Evolutionary conservation across 1,140 invertebrate species (phyloP), one percentile per base, ranked within the genome.

Genomic region (Vanessa atalanta): DNA sequence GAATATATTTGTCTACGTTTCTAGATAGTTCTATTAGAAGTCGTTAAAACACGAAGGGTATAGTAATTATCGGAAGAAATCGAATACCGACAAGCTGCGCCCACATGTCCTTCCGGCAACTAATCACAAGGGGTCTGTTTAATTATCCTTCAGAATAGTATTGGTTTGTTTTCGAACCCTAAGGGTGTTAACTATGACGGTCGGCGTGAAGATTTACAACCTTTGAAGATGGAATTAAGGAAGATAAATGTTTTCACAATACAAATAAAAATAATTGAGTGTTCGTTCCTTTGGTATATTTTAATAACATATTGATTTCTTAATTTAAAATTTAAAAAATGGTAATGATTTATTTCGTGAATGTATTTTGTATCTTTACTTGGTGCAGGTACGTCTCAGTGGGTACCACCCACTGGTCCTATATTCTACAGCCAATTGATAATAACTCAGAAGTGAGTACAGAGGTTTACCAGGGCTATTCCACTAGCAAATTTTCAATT

Each of bases 51-150:
- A 47, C n/a, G 67, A 67, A 48, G 65, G 37, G 75, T 72, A 74
- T 26, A 66, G 68, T 53, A 77, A 79, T 77, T 74, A 77, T 79
- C 65, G 72, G 72, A 73, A 75, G 83, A 77, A 85, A 86, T 78
- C 71, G 76, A 82, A 88, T 82, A 81, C 84, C 79, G 63, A 69
- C 84, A 86, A 84, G 87, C 83, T 85, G 82, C 70, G 63, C 37
- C 76, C 84, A 84, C 73, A 86, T 84, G 86, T 74, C 76, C 82
- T 86, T 88, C 84, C 86, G 81, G 83, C 79, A 70, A 75, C 78
- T 85, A 85, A 86, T 87, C 83, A 85, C 75, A 79, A 81, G 79
- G 77, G 77, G 79, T 70, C 77, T 71, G 66, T 84, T 87, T 85
- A 85, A 85, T 87, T 84, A 79, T 75, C 72, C 57, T 71, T 75